Base-by-base conservation (phyloP, 2,888 invertebrate species). In the Ichneumoninae sp. region DNA sequence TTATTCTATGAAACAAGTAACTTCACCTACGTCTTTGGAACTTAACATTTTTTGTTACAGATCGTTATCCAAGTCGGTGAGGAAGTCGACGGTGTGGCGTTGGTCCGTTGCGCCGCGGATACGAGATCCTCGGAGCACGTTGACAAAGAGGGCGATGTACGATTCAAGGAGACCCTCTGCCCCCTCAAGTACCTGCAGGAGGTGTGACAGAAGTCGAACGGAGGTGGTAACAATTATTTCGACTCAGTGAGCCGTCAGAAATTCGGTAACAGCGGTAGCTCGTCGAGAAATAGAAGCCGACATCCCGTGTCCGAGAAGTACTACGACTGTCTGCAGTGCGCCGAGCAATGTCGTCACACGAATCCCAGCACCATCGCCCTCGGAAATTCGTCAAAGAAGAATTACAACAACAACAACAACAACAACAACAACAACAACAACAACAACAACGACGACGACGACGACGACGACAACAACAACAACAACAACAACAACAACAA, bases 171-270 rank as follows among this genome's bases (percentile, higher is more conserved):
- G 94, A 98, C 97, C 82, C 96, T 97, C 88, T 99, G 98, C 94
- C 98, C 98, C n/a, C 94, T 98, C 60, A 98, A 98, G 94, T 99
- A 98, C 93, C 95, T 99, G 85, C 97, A 98, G 95, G 98, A 98
- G 94, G 98, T 98, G 97, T 98, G 98, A 98, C 97, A 95, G 93
- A 95, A 95, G 91, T 94, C 94, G 92, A 94, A 94, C 84, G 91
- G 91, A 83, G 85, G 84, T 70, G 72, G 80, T 47, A 90, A 84
- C 16, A 50, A 70, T 66, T 30, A 81, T n/a, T 92, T 88, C 90
- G 86, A 90, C 90, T 80, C 91, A 90, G 85, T 90, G 92, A 91
- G 90, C 91, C 86, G 89, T 89, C 88, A 91, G 89, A 89, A 89
- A 87, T 84, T 76, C 74, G 76, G 74, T 6, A 84, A 83, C 30